A percentile compares a stretch with the other conserved stretches of the same genome.
phyloP scores from a whole-genome alignment of 2,888 invertebrate genomes.

The Ganaspis brasiliensis region DNA sequence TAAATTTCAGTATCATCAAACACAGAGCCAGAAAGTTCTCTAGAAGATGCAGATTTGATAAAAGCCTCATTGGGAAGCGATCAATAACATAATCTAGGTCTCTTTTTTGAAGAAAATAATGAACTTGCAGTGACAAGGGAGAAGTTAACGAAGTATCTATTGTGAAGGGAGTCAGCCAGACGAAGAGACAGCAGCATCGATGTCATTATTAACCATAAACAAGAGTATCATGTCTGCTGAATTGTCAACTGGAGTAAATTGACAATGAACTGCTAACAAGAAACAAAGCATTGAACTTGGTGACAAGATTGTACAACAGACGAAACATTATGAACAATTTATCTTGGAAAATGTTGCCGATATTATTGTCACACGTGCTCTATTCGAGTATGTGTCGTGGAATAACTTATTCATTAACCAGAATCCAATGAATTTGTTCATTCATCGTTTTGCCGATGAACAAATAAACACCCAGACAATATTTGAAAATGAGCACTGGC shows the following conservation, averaged over 20 bases:
- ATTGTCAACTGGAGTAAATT: conserved; percentile 11
- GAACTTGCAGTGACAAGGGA: conserved; percentile 19
- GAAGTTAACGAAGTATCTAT: conserved; percentile 33
- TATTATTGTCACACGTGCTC: background rate
- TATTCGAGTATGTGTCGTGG: background rate
- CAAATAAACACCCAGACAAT: conserved; percentile 19
- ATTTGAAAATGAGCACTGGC: conserved; percentile 46
- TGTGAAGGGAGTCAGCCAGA: conserved; percentile 7
- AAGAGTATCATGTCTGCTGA: conserved; percentile 14
- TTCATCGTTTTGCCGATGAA: conserved; percentile 11
- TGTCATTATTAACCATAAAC: conserved; percentile 14
- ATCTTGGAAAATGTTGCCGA: conserved; percentile 4
- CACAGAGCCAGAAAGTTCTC: background rate
- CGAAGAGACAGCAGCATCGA: conserved; percentile 11
- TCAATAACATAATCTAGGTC: conserved; percentile 33
- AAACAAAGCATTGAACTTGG: background rate
- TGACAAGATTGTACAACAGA: background rate
- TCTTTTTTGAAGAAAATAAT: conserved; percentile 33
- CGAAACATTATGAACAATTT: conserved; percentile 5
- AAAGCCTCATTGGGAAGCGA: conserved; percentile 19
- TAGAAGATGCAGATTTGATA: conserved; percentile 25
- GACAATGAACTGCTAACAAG: conserved; percentile 12
- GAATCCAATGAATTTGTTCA: background rate
- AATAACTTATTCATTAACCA: conserved; percentile 23
- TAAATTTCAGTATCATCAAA: conserved; percentile 4